Evolutionary conservation across 2,888 invertebrate genomes (phyloP), one percentile per base, ranked within the genome.

Genomic region (Drosophila yooni): DNA sequence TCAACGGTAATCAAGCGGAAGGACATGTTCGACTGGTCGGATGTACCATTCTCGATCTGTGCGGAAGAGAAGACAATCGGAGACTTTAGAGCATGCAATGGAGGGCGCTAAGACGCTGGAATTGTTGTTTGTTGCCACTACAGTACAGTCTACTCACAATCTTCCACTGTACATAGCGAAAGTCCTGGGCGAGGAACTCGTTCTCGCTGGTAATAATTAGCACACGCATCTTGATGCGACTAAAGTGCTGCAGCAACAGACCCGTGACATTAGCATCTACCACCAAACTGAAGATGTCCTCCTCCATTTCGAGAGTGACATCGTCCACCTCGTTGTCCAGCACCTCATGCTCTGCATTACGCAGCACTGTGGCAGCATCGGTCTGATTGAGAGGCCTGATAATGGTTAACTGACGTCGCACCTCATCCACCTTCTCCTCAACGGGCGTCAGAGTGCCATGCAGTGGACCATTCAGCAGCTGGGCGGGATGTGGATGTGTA

Each of bases 91-190:
- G 29, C 10, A 27, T 54, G 59, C 21, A 36, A 10, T 13, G 21
- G 29, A 40, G 15, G 31, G 27, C 6, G 46, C 5, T n/a, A 25
- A 18, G 27, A 27, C 18, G 51, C 50, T 43, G 54, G 13, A 18
- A 11, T 18, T 18, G 21, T 21, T 27, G 36, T 8, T 15, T 15
- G 33, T 31, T 65, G 75, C 60, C 61, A 72, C 81, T 69, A 83
- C 81, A 87, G 88, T 86, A 86, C 86, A 88, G 83, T 81, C 76
- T 78, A 89, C 87, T 91, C 84, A 93, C 93, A 84, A 86, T 92
- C 83, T 93, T 93, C 93, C 93, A 93, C 75, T 93, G 92, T 15
- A 93, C 91, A 75, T 92, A 93, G 71, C 91, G 91, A 82, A 92
- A 91, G 79, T 93, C 92, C 80, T 92, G 93, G 3, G 85, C 82